Evolutionary conservation across 2,888 invertebrate species (phyloP), one percentile per base, ranked within the genome.

Genomic region (Ischnura elegans): DNA sequence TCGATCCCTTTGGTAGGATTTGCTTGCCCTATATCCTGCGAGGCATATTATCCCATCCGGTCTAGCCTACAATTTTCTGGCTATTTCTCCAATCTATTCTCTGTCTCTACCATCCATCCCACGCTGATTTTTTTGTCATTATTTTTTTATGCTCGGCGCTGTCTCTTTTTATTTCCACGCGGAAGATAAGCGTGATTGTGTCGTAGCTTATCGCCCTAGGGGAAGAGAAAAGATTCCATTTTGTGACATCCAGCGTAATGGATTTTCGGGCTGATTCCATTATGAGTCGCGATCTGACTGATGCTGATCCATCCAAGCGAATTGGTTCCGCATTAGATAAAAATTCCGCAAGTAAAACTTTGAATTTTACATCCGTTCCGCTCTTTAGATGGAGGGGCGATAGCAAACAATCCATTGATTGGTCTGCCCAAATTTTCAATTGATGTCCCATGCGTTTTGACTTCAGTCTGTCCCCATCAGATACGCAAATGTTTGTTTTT

Each of bases 181-280:
- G 76, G 76, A 25, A 21, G 76, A 76, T 61, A 36, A 25, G 36
- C 36, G 76, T 76, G 36, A 76, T 76, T 36, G 76, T 76, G 76
- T 76, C 76, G 36, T 25, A 29, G 29, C 76, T 76, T 76, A 76
- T 36, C 76, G 8, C 76, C 36, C 13, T 8, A 29, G 76, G 6
- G 29, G 13, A 2, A 16, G 36, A n/a, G 36, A n/a, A 13, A 3
- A 21, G 25, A 76, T 76, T 76, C 51, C 51, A 51, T 51, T 51
- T 51, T 76, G 76, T 76, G 76, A 76, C 76, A 76, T 36, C 76
- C 76, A 29, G 25, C 29, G 76, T 36, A 76, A 76, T 36, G 61
- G 61, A 61, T 61, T 61, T 61, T 61, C 21, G 10, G 16, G 6
- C 76, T 36, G 13, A 10, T 76, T 36, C 76, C 76, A 76, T 36